phyloP scores from a whole-genome alignment of 53 echinoderm and acorn worm species.

The Hippasteria phrygiana region DNA sequence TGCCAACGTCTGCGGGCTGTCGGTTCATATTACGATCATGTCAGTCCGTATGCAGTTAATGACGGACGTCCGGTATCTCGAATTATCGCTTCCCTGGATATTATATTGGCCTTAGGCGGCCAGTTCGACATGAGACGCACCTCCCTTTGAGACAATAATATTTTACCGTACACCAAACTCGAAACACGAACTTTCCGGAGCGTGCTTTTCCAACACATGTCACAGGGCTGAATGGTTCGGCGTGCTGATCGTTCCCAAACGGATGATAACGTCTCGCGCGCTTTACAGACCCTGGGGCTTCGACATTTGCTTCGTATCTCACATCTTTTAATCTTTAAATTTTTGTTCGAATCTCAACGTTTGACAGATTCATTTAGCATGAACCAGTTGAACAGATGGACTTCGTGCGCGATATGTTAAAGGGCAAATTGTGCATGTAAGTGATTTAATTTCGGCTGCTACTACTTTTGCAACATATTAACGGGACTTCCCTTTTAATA shows the following conservation, averaged over 20 bases:
- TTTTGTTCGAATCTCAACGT: background rate
- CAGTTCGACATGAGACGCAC: background rate
- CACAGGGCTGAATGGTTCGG: background rate
- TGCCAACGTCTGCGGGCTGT: background rate
- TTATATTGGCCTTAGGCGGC: background rate
- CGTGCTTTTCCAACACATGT: background rate
- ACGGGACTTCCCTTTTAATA: too few species aligned
- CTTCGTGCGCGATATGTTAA: background rate
- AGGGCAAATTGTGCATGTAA: background rate
- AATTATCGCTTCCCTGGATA: background rate
- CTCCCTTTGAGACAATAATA: background rate
- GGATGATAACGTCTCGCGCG: background rate
- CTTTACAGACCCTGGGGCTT: background rate
- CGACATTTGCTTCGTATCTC: background rate
- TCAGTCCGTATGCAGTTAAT: background rate
- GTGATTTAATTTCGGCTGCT: background rate
- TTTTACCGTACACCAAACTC: background rate
- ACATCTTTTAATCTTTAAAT: background rate
- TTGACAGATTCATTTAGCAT: background rate
- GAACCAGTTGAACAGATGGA: background rate
- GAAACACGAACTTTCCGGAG: background rate
- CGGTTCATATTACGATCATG: background rate
- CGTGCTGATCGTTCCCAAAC: background rate
- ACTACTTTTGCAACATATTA: too few species aligned
- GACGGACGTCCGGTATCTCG: background rate